Percentiles rank a stretch among this genome's conserved stretches.
Conservation (phyloP, 2,888 invertebrate species). For the Microctonus brassicae region DNA sequence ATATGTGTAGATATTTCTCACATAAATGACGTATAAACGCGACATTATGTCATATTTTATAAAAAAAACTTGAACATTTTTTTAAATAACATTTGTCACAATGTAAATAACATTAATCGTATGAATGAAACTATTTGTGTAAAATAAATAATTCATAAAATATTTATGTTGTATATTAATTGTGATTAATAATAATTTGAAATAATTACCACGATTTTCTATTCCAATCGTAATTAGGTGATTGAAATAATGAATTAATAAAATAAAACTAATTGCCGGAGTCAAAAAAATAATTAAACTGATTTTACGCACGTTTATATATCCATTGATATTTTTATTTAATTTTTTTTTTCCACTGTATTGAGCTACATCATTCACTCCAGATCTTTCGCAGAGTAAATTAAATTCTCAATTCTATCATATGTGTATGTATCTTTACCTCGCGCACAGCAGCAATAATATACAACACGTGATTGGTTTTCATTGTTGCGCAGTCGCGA, state of each 20-base stretch:
- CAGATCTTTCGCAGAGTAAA: not conserved
- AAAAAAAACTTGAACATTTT: not conserved
- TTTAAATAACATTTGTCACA: no score
- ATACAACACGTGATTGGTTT: constrained; percentile 54
- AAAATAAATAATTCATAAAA: not conserved
- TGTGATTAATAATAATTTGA: not conserved
- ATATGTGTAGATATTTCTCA: not conserved
- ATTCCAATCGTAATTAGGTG: not conserved
- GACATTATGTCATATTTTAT: not conserved
- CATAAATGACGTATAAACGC: not conserved
- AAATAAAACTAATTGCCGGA: no score
- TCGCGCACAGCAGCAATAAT: constrained; percentile 40
- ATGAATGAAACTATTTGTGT: no score
- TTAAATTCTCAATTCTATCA: constrained; percentile 5
- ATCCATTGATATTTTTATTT: no score
- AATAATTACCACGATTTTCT: not conserved
- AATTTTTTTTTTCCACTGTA: not conserved
- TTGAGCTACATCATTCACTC: constrained; percentile 2
- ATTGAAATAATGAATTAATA: no score
- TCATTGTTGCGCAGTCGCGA: constrained; percentile 53
- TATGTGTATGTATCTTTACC: constrained; percentile 28
- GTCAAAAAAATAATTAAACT: not conserved
- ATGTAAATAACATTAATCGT: no score
- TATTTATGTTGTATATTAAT: not conserved
- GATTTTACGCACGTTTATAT: not conserved